These are phyloP conservation scores for Craterocephalus amniculus DNA, from an alignment of 2,797 vertebrate species.

Conservation along the genomic window DNA sequence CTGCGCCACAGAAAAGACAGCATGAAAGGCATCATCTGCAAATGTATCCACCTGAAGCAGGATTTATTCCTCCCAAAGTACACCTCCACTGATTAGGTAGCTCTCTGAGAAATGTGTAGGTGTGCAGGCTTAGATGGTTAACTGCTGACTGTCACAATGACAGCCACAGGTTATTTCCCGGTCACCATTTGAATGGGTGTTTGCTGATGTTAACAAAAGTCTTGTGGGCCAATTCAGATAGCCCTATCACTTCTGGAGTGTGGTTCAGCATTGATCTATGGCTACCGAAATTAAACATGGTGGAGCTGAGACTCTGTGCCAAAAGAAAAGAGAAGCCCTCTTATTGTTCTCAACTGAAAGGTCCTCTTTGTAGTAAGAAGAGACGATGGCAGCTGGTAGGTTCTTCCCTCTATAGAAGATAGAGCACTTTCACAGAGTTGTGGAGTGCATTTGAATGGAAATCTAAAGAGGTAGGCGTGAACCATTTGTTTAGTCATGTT, in stretches of 20 bases:
- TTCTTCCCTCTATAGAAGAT: constrained; percentile 86
- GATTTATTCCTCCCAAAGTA: constrained; percentile 62
- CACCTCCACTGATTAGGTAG: constrained; percentile 74
- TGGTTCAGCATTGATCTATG: constrained; percentile 80
- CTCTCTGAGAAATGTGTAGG: constrained; percentile 33
- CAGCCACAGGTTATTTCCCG: constrained; percentile 46
- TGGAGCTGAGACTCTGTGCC: constrained; percentile 73
- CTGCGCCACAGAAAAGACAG: constrained; percentile 80
- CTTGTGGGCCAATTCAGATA: constrained; percentile 73
- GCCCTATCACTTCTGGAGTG: constrained; percentile 78
- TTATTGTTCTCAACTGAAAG: constrained; percentile 85
- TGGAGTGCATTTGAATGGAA: constrained; percentile 87
- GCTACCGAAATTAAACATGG: constrained; percentile 81
- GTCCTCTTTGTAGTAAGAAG: constrained; percentile 82
- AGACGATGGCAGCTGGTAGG: constrained; percentile 87
- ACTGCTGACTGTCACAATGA: constrained; percentile 33
- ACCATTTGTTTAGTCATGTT: constrained; percentile 90
- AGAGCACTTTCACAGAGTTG: constrained; percentile 85
- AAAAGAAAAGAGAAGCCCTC: constrained; percentile 82
- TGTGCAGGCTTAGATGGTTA: constrained; percentile 45
- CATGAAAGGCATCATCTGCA: constrained; percentile 81
- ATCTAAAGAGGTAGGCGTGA: constrained; percentile 89
- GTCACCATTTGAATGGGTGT: constrained; percentile 57
- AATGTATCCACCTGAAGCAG: constrained; percentile 80
- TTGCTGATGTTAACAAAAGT: constrained; percentile 68